A percentile compares a stretch with the other conserved stretches of the same genome.
phyloP scores from a whole-genome alignment of 2,888 invertebrate species.

The Drosophila testacea region DNA sequence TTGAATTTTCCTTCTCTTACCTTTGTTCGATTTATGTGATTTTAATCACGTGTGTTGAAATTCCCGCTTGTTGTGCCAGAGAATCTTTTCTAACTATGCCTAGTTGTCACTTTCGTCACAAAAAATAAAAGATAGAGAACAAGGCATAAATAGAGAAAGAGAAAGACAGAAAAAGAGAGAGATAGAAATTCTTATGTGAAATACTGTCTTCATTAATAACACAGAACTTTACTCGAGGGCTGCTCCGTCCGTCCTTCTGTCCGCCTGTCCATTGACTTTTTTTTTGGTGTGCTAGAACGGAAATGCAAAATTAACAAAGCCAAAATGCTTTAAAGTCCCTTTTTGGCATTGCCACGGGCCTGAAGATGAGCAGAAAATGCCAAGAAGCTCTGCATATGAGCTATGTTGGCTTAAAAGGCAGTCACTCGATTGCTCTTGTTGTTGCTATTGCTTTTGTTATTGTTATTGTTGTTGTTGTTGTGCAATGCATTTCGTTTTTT shows the following conservation, averaged over 20 bases:
- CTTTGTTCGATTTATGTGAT: slow-evolving; percentile 25
- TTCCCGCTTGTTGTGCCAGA: slow-evolving; percentile 33
- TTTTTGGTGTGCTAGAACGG: slow-evolving; percentile 36
- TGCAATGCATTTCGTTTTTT: slow-evolving; percentile 25
- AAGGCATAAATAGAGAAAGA: neutral
- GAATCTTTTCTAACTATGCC: slow-evolving; percentile 44
- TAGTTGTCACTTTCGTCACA: slow-evolving; percentile 52
- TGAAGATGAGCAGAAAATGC: slow-evolving; percentile 26
- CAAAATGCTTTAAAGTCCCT: slow-evolving; percentile 75
- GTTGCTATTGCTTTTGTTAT: slow-evolving; percentile 16
- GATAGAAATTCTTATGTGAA: slow-evolving; percentile 16
- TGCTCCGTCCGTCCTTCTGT: slow-evolving; percentile 10
- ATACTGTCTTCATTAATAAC: slow-evolving; percentile 57
- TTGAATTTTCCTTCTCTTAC: neutral
- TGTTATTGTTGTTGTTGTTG: slow-evolving; percentile 11
- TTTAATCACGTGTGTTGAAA: slow-evolving; percentile 30
- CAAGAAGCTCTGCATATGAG: slow-evolving; percentile 39
- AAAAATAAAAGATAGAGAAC: neutral
- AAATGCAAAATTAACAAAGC: slow-evolving; percentile 76
- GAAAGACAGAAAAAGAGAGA: slow-evolving; percentile 1
- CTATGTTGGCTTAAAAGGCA: slow-evolving; percentile 38
- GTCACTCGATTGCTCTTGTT: slow-evolving; percentile 22
- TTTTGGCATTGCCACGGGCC: slow-evolving; percentile 42
- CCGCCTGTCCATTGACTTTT: slow-evolving; percentile 4
- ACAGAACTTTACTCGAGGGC: slow-evolving; percentile 44